Evolutionary conservation across 2,888 invertebrate species (phyloP), one percentile per base, ranked within the genome.

Genomic region (Cephus sareptanus): DNA sequence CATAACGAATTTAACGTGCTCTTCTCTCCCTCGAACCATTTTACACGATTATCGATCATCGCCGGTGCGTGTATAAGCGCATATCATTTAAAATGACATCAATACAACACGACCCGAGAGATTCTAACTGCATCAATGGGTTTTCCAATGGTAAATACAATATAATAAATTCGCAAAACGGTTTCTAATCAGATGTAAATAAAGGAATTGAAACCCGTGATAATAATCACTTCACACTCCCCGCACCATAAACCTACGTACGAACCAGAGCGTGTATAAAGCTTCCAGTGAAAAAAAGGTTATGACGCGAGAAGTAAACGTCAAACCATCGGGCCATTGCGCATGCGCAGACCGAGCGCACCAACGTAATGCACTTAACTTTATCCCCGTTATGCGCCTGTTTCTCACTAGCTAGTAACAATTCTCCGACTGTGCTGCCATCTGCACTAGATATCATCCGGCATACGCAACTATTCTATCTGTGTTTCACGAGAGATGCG

Each of bases 311-410:
- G 23, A 23, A 56, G 15, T 9, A 56, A 56, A 56, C 56, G 56
- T 56, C 56, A 56, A 15, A 56, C 56, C 9, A 1, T 76, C 74
- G 79, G 81, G 83, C 83, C 81, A 83, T 85, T 84, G 83, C 85
- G 82, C 75, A 83, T 81, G 83, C 83, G 83, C 76, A 79, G 80
- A 79, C 81, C 80, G 76, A 79, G 77, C 79, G 81, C 80, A 82
- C 80, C 82, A 85, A 76, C 83, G 82, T 85, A 86, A 85, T 85
- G 84, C 85, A 85, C 86, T 86, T 85, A 85, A 81, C 82, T 81
- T 85, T 86, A 85, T 85, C 85, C 85, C 85, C 85, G 80, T 80
- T 82, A 81, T 79, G 37, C 31, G 34, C 30, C 77, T 56, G 56
- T 23, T 56, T 77, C 77, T 77, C 79, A 40, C 56, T 69, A 68